These are phyloP conservation scores for Electrona antarctica DNA, from an alignment of 2,113 vertebrate genomes.

Conservation along the genomic window DNA sequence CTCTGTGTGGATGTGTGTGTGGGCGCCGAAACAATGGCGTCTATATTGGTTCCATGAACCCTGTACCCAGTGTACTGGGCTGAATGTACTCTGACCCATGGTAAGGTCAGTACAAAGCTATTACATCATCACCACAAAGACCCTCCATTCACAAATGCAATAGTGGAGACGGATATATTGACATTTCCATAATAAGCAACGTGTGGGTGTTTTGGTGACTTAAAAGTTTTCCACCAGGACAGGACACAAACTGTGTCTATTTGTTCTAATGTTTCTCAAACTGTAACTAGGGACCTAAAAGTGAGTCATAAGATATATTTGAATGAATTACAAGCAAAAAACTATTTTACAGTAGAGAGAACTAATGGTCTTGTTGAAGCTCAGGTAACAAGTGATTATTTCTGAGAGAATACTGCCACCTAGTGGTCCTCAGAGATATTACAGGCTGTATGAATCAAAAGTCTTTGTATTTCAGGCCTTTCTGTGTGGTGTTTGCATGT, in stretches of 20 bases:
- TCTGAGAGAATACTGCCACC: constrained; percentile 24
- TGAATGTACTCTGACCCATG: constrained; percentile 38
- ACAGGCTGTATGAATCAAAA: background rate
- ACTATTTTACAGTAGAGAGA: too few relatives aligned
- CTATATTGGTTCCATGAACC: constrained; percentile 25
- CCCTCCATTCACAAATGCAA: constrained; percentile 43
- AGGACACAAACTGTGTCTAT: background rate
- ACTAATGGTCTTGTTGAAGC: background rate
- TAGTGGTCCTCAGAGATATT: constrained; percentile 24
- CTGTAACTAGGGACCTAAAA: too few relatives aligned
- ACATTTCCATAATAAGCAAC: background rate
- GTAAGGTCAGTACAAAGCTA: constrained; percentile 24
- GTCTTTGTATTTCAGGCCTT: too few relatives aligned
- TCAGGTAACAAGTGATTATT: background rate
- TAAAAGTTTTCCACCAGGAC: background rate
- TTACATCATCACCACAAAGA: constrained; percentile 53
- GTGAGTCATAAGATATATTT: too few relatives aligned
- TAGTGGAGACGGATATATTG: constrained; percentile 32
- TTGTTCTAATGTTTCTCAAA: too few relatives aligned
- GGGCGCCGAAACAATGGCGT: constrained; percentile 47
- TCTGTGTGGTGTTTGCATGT: too few relatives aligned
- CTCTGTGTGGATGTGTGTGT: constrained; percentile 23
- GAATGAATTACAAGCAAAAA: too few relatives aligned
- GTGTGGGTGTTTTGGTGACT: constrained; percentile 25
- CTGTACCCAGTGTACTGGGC: constrained; percentile 33